Evolutionary conservation across 1,140 invertebrate species (phyloP).

Genomic region (Lepidotrigona ventralis): DNA sequence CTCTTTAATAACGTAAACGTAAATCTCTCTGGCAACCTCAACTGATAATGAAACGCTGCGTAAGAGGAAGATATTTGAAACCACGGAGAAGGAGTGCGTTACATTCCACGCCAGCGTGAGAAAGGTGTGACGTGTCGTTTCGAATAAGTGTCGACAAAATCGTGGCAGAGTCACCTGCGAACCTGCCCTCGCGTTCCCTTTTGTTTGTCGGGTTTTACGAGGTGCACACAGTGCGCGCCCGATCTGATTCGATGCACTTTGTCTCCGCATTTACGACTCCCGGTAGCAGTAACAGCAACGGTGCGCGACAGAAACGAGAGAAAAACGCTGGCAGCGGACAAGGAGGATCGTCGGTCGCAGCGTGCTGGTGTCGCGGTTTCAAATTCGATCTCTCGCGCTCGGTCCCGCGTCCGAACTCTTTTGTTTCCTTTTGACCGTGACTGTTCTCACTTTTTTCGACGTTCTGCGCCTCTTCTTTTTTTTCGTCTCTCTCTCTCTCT

Average conservation of each 20-base stretch:
- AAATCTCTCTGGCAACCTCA: not conserved
- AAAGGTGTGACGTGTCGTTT: not conserved
- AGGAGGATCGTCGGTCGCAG: slow-evolving; percentile 14
- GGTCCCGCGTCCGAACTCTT: not conserved
- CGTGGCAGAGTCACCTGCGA: not conserved
- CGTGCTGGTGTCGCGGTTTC: slow-evolving; percentile 17
- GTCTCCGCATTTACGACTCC: slow-evolving; percentile 34
- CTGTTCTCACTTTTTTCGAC: not conserved
- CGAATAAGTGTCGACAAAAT: not conserved
- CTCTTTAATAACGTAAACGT: not conserved
- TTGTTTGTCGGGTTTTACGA: slow-evolving; percentile 27
- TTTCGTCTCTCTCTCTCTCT: not conserved
- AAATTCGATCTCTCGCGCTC: not conserved
- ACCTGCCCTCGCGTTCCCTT: not conserved
- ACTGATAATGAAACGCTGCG: too few species aligned
- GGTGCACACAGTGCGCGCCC: not conserved
- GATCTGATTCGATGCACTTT: slow-evolving; percentile 32
- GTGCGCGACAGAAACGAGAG: slow-evolving; percentile 24
- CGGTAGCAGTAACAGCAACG: not conserved
- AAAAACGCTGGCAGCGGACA: slow-evolving; percentile 1
- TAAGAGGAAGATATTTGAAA: not conserved
- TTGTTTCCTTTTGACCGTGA: not conserved
- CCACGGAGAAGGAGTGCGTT: not conserved
- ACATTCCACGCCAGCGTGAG: not conserved
- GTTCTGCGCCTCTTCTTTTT: too few species aligned